Evolutionary conservation across 1,140 invertebrate genomes (phyloP).

Genomic region (Sitophilus oryzae): DNA sequence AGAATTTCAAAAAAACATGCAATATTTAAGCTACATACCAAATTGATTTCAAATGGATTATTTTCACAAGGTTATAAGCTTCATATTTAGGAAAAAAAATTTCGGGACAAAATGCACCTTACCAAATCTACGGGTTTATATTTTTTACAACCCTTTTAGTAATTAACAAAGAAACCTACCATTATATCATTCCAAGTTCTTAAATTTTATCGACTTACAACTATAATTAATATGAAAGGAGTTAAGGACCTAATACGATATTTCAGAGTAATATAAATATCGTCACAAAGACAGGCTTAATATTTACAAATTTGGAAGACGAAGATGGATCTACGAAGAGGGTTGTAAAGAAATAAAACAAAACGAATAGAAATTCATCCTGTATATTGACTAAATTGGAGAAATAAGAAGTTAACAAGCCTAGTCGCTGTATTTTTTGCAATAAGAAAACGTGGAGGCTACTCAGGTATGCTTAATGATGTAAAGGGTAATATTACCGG

Average conservation of each 20-base stretch:
- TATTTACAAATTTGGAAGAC: no score
- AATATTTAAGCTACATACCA: conserved; percentile 18
- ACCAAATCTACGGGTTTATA: conserved; percentile 17
- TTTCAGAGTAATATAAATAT: no score
- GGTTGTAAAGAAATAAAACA: conserved; percentile 23
- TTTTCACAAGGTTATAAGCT: conserved; percentile 12
- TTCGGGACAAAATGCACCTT: conserved; percentile 24
- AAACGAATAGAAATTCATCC: conserved; percentile 12
- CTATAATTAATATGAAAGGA: no score
- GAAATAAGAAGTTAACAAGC: conserved; percentile 5
- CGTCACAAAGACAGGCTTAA: no score
- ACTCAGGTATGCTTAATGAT: no score
- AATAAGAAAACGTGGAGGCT: conserved; percentile 26
- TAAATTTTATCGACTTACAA: no score
- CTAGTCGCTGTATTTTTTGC: conserved; percentile 21
- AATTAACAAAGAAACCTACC: no score
- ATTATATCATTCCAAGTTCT: no score
- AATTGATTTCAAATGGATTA: conserved; percentile 11
- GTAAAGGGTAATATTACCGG: no score
- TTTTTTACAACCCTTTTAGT: conserved; percentile 23
- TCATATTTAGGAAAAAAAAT: conserved; percentile 4
- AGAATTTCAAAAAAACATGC: conserved; percentile 9
- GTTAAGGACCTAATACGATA: not conserved
- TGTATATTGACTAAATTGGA: conserved; percentile 16
- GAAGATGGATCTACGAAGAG: no score